These are phyloP conservation scores for Lutjanus erythropterus DNA, from an alignment of 2,113 vertebrate species.

Conservation along the genomic window DNA sequence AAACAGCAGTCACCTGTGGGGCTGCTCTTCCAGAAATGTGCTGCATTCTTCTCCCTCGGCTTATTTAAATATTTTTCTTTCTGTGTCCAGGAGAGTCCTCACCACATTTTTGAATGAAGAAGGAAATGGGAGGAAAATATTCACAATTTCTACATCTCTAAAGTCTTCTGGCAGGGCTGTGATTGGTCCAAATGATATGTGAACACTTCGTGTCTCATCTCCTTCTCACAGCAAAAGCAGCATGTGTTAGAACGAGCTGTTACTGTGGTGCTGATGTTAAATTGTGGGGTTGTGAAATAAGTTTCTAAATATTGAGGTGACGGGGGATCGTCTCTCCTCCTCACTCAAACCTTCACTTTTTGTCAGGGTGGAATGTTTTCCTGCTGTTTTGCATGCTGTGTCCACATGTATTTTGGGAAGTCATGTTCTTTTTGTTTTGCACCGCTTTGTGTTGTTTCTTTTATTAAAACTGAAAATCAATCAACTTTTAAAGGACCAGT, in stretches of 20 bases:
- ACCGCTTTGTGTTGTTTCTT: too few species aligned
- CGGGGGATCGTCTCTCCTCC: neutral
- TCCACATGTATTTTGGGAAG: too few species aligned
- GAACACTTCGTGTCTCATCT: neutral
- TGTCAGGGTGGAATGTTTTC: neutral
- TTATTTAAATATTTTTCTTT: constrained; percentile 12
- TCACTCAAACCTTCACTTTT: neutral
- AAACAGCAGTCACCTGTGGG: neutral
- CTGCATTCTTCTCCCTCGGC: constrained; percentile 3
- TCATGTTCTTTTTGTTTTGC: too few species aligned
- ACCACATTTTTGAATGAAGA: neutral
- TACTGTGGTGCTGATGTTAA: neutral
- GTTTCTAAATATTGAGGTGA: neutral
- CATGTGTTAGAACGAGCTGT: neutral
- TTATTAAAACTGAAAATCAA: too few species aligned
- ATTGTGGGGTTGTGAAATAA: neutral
- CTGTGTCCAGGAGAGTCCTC: neutral
- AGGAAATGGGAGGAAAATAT: neutral
- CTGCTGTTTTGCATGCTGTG: too few species aligned
- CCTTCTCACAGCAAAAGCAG: neutral
- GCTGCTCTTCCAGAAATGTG: constrained; percentile 8
- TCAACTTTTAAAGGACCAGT: too few species aligned
- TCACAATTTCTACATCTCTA: neutral
- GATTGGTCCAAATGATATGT: neutral
- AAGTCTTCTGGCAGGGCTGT: neutral